These are phyloP conservation scores for Atta colombica DNA, from an alignment of 1,140 invertebrate species.

Conservation along the genomic window DNA sequence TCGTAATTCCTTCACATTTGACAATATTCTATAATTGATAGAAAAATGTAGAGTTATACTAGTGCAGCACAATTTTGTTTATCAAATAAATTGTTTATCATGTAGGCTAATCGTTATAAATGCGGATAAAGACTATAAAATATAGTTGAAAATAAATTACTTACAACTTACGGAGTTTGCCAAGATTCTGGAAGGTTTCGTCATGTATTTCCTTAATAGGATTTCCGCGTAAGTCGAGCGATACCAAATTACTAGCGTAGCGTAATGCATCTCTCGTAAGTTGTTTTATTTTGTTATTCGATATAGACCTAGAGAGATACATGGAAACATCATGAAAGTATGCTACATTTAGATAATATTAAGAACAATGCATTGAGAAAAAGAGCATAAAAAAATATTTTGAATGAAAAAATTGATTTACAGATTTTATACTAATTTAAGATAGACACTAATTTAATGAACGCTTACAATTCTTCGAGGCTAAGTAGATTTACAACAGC, in stretches of 20 bases:
- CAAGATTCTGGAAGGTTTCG: constrained; percentile 89
- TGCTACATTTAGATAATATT: background rate
- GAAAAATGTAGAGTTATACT: background rate
- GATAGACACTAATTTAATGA: constrained; percentile 1
- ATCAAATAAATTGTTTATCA: background rate
- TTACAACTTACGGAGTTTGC: constrained; percentile 91
- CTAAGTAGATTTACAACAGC: constrained; percentile 89
- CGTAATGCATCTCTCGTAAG: constrained; percentile 89
- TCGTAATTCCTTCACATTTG: constrained; percentile 92
- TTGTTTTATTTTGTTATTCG: constrained; percentile 90
- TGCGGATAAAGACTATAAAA: background rate
- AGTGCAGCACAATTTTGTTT: background rate
- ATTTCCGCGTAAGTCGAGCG: constrained; percentile 91
- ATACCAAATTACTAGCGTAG: constrained; percentile 87
- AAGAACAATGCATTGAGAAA: background rate
- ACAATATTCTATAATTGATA: constrained; percentile 90
- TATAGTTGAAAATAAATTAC: constrained; percentile 80
- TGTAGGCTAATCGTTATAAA: background rate
- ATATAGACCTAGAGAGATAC: constrained; percentile 88
- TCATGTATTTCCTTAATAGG: constrained; percentile 89
- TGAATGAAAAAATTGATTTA: background rate
- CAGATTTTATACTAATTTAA: background rate
- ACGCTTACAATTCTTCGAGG: constrained; percentile 92
- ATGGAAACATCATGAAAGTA: background rate
- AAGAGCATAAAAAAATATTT: background rate